Conservation (phyloP, 2,113 vertebrate genomes). For the Percina caprodes region DNA sequence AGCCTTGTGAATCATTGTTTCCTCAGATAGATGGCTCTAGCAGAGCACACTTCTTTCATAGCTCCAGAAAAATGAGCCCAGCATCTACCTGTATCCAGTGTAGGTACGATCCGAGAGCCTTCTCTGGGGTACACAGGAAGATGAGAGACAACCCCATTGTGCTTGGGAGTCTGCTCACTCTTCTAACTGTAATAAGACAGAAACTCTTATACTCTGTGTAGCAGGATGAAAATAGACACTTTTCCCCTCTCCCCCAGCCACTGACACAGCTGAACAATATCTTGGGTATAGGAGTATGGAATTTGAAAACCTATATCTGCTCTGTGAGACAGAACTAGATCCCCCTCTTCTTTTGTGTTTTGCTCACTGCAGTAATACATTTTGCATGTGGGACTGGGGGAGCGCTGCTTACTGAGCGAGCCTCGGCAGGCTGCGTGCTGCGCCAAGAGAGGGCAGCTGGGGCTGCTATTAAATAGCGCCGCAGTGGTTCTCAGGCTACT, state of each 20-base stretch:
- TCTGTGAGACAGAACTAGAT: conserved; percentile 73
- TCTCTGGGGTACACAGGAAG: conserved; percentile 38
- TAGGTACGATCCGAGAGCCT: conserved; percentile 14
- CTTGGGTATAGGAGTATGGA: conserved; percentile 72
- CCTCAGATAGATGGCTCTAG: conserved; percentile 25
- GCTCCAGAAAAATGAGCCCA: conserved; percentile 21
- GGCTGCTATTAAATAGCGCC: conserved; percentile 68
- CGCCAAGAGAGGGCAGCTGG: conserved; percentile 50
- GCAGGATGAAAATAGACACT: conserved; percentile 78
- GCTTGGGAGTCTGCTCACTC: conserved; percentile 54
- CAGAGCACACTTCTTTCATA: conserved; percentile 21
- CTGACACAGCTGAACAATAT: conserved; percentile 66
- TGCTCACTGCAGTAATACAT: conserved; percentile 74
- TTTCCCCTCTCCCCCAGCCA: conserved; percentile 53
- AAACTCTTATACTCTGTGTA: conserved; percentile 68
- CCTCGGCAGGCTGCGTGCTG: conserved; percentile 46
- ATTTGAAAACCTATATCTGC: conserved; percentile 81
- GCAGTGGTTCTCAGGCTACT: conserved; percentile 42
- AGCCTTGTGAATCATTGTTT: conserved; percentile 24
- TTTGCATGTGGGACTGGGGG: conserved; percentile 68
- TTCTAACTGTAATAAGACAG: conserved; percentile 71
- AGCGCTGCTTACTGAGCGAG: conserved; percentile 52
- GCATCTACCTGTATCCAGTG: conserved; percentile 25
- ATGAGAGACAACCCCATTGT: conserved; percentile 47
- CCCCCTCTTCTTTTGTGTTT: conserved; percentile 62